Percentiles rank a stretch among this genome's conserved stretches.
These are phyloP conservation scores for Sebastes aleutianus DNA, from an alignment of 2,797 vertebrate genomes.

Conservation along the genomic window DNA sequence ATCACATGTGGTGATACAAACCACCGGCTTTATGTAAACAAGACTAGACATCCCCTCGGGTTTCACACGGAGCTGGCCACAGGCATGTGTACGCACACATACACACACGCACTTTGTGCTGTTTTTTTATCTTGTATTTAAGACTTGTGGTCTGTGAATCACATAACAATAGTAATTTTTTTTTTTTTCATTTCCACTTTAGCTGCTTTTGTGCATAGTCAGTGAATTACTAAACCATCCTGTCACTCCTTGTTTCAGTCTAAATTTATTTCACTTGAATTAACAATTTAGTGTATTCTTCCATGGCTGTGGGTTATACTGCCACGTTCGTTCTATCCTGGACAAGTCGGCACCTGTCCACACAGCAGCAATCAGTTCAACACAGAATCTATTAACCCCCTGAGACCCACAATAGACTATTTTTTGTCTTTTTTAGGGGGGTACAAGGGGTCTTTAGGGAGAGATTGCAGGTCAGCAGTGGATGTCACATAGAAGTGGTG, in stretches of 20 bases:
- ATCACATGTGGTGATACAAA: constrained; percentile 35
- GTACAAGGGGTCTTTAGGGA: no score
- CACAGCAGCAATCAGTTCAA: not conserved
- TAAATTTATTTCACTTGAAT: not conserved
- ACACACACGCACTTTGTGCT: not conserved
- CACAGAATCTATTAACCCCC: not conserved
- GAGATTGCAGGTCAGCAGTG: no score
- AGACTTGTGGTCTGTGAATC: not conserved
- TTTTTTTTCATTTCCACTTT: not conserved
- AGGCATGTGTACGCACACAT: not conserved
- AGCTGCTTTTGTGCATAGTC: not conserved
- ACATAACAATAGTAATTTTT: not conserved
- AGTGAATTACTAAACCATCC: not conserved
- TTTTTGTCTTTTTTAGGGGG: no score
- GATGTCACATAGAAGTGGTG: no score
- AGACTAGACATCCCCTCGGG: not conserved
- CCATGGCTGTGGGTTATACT: not conserved
- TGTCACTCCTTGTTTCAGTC: not conserved
- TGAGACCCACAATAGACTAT: no score
- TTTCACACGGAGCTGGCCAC: not conserved
- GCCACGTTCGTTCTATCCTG: not conserved
- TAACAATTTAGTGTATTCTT: not conserved
- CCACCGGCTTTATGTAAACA: constrained; percentile 55
- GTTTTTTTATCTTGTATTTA: not conserved
- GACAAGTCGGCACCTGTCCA: not conserved